Base-by-base conservation (phyloP, 2,797 vertebrate genomes). In the Cyprinella venusta region DNA sequence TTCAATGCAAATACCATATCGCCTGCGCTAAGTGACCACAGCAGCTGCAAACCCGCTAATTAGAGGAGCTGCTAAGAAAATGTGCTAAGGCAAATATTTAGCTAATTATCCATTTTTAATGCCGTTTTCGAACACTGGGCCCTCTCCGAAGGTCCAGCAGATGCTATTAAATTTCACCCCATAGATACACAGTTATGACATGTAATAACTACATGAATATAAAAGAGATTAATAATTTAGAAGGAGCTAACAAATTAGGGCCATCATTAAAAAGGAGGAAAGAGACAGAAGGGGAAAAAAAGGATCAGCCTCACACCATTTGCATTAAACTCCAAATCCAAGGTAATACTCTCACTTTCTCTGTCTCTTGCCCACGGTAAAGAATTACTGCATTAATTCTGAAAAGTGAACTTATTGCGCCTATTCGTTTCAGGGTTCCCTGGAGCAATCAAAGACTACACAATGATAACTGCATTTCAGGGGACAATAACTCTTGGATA, bases 171-270 rank as follows among this genome's bases (percentile, higher is more conserved):
- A 98, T 97, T 96, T 96, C 96, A 96, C 94, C 95, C 95, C 96
- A 97, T 96, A 98, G 97, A 99, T 98, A 99, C 96, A 97, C 96
- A 96, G 96, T 97, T 98, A 98, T 99, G 97, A 99, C 97, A 97
- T 92, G 95, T 96, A 99, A 99, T 99, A 99, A 98, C 96, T 96
- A 97, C 96, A 95, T 96, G 97, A 97, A 97, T 99, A 99, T 99
- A 99, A 99, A 99, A 96, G 96, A 95, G 94, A 98, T 99, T 97
- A 99, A 99, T 99, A 98, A 99, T 99, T 99, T 97, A 99, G 95
- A 96, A 95, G 95, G 96, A 96, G 97, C 97, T 98, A 99, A 99
- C 98, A 99, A 98, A 99, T 99, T 99, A 99, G 97, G 95, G 96
- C 96, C 96, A 98, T 99, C 97, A 98, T 99, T 98, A 98, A 98